Evolutionary conservation across 2,113 vertebrate genomes (phyloP).

Genomic region (Tenrec ecaudatus): DNA sequence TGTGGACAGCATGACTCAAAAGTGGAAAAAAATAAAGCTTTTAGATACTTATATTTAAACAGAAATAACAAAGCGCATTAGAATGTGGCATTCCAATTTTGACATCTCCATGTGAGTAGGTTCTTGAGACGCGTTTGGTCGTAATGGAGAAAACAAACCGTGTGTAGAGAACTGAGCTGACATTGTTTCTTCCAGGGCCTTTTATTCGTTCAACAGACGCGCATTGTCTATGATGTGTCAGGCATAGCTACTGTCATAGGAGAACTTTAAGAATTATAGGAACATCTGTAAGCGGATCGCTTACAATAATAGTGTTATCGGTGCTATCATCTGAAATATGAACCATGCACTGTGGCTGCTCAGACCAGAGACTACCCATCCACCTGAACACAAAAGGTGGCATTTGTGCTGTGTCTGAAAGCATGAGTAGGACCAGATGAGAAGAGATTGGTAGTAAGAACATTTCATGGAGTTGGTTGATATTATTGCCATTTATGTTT

Average conservation of each 20-base stretch:
- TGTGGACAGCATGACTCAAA: not conserved
- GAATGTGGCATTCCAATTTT: not conserved
- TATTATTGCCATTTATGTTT: not conserved
- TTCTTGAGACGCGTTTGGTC: slow-evolving; percentile 14
- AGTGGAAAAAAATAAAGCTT: not conserved
- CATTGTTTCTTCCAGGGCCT: slow-evolving; percentile 17
- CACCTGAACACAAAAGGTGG: not conserved
- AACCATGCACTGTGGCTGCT: not conserved
- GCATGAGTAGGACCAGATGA: not conserved
- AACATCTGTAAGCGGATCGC: not conserved
- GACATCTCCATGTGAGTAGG: not conserved
- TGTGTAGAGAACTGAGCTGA: slow-evolving; percentile 34
- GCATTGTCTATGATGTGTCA: not conserved
- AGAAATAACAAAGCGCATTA: not conserved
- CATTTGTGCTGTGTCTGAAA: not conserved
- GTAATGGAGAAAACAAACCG: not conserved
- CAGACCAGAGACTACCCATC: not conserved
- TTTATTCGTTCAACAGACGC: slow-evolving; percentile 2
- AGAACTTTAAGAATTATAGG: not conserved
- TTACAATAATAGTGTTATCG: not conserved
- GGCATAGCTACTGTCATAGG: not conserved
- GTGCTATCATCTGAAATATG: not conserved
- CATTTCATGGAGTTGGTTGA: not conserved
- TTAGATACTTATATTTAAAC: not conserved
- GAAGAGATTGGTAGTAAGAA: not conserved